Evolutionary conservation across 2,888 invertebrate genomes (phyloP).

Genomic region (Trachelus stipa): DNA sequence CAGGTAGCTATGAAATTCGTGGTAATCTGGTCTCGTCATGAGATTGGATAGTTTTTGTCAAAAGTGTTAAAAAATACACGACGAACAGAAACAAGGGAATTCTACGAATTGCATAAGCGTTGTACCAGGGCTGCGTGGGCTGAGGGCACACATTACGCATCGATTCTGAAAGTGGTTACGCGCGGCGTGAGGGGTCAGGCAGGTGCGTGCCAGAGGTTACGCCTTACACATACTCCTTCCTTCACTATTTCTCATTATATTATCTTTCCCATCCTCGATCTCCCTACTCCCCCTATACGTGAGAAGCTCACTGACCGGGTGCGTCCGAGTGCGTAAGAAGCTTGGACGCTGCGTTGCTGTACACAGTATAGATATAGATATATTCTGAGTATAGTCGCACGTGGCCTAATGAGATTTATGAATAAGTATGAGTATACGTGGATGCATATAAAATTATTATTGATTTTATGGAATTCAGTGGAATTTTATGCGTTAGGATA

Average conservation of each 20-base stretch:
- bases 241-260: not conserved
- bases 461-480: not conserved
- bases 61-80: not conserved
- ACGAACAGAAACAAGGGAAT: slow-evolving; percentile 21
- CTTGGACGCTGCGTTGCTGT: not conserved
- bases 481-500: not conserved
- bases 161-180: slow-evolving; percentile 36
- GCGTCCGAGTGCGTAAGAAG: not conserved
- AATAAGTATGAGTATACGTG: not conserved
- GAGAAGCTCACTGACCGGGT: not conserved
- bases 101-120: slow-evolving; percentile 50
- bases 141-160: slow-evolving; percentile 36
- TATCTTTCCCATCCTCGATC: not conserved
- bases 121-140: slow-evolving; percentile 50
- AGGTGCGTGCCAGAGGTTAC: slow-evolving; percentile 59
- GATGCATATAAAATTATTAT: not conserved
- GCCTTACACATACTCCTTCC: slow-evolving; percentile 34
- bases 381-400: not conserved
- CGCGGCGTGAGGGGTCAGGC: slow-evolving; percentile 57
- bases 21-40: not conserved
- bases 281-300: not conserved
- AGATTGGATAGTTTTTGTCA: not conserved
- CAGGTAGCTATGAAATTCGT: not conserved
- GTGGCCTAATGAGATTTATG: not conserved
- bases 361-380: not conserved